Percentiles rank a stretch among this genome's conserved stretches.
Evolutionary conservation across 2,888 invertebrate genomes (phyloP).

Genomic region (Drosophila rubida): DNA sequence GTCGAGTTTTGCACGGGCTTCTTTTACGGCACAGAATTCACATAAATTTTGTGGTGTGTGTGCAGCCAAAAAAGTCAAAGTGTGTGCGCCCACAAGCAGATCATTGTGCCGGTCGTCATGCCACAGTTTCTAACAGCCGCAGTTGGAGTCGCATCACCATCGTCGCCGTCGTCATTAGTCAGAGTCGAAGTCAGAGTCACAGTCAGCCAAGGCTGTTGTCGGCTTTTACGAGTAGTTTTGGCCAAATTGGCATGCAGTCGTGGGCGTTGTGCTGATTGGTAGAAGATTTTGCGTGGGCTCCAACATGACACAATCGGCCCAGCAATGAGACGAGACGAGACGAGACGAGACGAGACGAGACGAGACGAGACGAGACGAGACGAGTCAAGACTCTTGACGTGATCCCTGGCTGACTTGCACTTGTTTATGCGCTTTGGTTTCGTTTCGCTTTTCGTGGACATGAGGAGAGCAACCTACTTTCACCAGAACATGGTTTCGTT

Average conservation of each 20-base stretch:
- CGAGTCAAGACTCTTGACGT: conserved; percentile 22
- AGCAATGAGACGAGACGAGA: conserved; percentile 6
- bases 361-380: neutral
- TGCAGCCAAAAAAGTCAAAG: conserved; percentile 53
- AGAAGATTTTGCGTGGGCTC: conserved; percentile 47
- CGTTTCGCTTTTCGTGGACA: conserved; percentile 41
- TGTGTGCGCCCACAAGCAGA: conserved; percentile 63
- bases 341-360: conserved; percentile 3
- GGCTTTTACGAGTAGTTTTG: conserved; percentile 52
- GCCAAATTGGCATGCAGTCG: conserved; percentile 51
- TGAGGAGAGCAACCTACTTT: conserved; percentile 63
- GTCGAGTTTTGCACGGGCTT: conserved; percentile 43
- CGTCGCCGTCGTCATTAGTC: conserved; percentile 53
- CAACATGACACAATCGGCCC: conserved; percentile 69
- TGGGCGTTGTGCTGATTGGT: conserved; percentile 63
- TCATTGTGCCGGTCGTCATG: conserved; percentile 28
- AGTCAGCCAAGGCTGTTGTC: conserved; percentile 38
- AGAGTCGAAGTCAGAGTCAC: conserved; percentile 19
- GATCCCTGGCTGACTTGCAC: conserved; percentile 57
- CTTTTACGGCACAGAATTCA: conserved; percentile 53
- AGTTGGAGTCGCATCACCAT: conserved; percentile 38
- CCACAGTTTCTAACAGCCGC: conserved; percentile 36
- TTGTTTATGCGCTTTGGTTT: conserved; percentile 66
- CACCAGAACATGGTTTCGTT: conserved; percentile 76
- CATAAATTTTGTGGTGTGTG: conserved; percentile 44